A percentile compares a stretch with the other conserved stretches of the same genome.
These are phyloP conservation scores for Cardiocondyla obscurior DNA, from an alignment of 1,140 invertebrate species.

Conservation along the genomic window DNA sequence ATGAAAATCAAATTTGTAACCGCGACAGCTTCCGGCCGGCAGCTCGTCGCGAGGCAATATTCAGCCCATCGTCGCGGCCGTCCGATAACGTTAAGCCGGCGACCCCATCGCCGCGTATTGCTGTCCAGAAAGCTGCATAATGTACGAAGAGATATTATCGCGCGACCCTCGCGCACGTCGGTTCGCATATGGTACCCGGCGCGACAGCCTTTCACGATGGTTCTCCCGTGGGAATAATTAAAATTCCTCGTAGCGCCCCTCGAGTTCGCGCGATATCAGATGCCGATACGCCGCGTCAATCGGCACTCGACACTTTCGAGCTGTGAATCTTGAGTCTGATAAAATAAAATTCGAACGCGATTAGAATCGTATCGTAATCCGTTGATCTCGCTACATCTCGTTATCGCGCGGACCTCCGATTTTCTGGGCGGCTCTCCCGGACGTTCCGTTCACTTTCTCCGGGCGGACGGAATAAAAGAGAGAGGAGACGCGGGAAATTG, in stretches of 20 bases:
- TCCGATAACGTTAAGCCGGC: slow-evolving; percentile 33
- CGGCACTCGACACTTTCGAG: neutral
- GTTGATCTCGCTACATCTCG: neutral
- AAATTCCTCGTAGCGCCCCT: neutral
- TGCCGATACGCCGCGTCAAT: neutral
- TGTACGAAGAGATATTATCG: slow-evolving; percentile 45
- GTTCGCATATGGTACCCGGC: neutral
- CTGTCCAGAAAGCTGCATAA: slow-evolving; percentile 31
- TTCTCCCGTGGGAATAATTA: slow-evolving; percentile 20
- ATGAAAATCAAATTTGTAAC: slow-evolving; percentile 49
- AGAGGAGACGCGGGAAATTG: neutral
- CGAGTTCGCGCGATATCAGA: neutral
- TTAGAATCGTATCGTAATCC: neutral
- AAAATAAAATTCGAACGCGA: neutral
- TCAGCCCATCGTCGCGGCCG: slow-evolving; percentile 30
- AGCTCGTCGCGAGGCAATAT: slow-evolving; percentile 13
- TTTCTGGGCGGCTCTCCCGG: neutral
- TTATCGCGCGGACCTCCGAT: neutral
- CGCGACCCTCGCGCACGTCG: neutral
- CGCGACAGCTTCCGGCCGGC: slow-evolving; percentile 19
- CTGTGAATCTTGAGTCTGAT: neutral
- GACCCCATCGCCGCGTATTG: slow-evolving; percentile 21
- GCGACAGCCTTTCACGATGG: neutral
- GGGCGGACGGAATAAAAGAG: neutral
- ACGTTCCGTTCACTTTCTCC: neutral